Base-by-base conservation (phyloP, 2,888 invertebrate species). In the Xanthorhoe spadicearia region DNA sequence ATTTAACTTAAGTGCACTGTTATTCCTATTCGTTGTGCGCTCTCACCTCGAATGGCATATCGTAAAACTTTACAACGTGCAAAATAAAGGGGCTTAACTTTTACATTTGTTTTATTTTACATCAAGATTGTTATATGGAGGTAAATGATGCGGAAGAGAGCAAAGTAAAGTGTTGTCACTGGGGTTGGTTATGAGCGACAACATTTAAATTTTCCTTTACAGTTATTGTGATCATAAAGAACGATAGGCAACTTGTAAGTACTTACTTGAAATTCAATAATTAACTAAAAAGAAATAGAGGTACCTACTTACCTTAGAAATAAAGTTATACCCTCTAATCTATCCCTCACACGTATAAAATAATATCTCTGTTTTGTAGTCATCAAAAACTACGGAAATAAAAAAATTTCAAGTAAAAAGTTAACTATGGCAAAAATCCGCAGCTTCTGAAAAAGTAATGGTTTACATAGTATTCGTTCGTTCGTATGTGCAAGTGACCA, bases 51-150 rank as follows among this genome's bases (percentile, higher is more conserved):
- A 92, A 91, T 86, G 90, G 83, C 80, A 79, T 86, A 84, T 89
- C 90, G 84, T 92, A 92, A 92, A 93, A 92, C 83, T 93, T 92
- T 93, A 92, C 85, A 85, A 84, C 87, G 89, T 89, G 89, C 87
- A 84, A 89, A 91, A 91, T 91, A 88, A 91, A 92, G 86, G 92
- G 92, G 92, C 88, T 85, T 82, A 86, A 86, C 84, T 88, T 90
- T 88, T 87, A 87, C 87, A 88, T 86, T 88, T 86, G 81, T 85
- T 86, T 80, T 76, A 77, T 79, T 73, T 68, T 57, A 70, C 73
- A 78, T 74, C 74, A 82, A 86, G 85, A 86, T 87, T 89, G 85
- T 83, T 83, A 78, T 78, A 79, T 83, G 81, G 79, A 79, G 76
- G 75, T 81, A 70, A 65, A 65, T 68, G 50, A 58, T 38, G 58